These are phyloP conservation scores for Odontocerum albicorne DNA, from an alignment of 2,888 invertebrate genomes.

Conservation along the genomic window DNA sequence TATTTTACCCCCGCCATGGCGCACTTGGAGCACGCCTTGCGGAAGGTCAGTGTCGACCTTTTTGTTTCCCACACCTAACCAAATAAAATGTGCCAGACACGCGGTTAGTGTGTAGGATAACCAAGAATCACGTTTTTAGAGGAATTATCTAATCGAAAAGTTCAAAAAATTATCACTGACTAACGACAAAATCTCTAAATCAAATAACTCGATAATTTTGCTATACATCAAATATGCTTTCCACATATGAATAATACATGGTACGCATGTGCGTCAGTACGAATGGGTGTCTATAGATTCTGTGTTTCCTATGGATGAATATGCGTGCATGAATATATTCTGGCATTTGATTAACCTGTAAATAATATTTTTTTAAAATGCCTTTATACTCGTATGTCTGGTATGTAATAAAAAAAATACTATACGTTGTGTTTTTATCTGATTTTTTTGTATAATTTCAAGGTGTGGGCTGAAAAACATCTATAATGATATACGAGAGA, in stretches of 20 bases:
- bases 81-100: conserved; percentile 17
- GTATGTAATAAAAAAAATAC: neutral
- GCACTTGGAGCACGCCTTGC: conserved; percentile 11
- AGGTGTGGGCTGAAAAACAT: too few species aligned
- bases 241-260: neutral
- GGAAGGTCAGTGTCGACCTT: conserved; percentile 28
- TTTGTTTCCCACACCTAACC: conserved; percentile 20
- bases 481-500: too few species aligned
- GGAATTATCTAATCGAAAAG: too few species aligned
- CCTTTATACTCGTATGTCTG: neutral
- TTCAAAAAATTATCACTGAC: too few species aligned
- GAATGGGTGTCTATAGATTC: neutral
- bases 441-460: too few species aligned
- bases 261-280: neutral
- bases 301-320: neutral
- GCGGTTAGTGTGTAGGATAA: neutral
- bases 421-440: too few species aligned
- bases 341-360: neutral
- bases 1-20: conserved; percentile 14
- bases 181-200: conserved; percentile 13
- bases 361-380: neutral
- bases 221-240: too few species aligned
- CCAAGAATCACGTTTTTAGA: too few species aligned
- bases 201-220: too few species aligned
- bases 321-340: too few species aligned